These are phyloP conservation scores for Smithornis capensis DNA, from an alignment of 2,113 vertebrate species.

Conservation along the genomic window DNA sequence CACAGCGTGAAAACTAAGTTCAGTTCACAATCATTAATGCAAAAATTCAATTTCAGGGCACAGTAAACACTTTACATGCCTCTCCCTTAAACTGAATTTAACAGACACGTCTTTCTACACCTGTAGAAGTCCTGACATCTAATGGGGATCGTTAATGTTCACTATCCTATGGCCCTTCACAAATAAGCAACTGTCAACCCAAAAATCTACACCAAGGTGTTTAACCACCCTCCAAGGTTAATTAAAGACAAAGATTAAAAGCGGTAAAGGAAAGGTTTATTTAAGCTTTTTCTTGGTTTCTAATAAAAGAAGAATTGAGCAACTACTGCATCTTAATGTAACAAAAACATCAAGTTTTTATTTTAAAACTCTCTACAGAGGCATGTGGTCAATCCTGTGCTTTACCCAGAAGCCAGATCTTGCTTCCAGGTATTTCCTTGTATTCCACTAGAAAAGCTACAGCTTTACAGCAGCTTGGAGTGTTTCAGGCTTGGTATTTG, in stretches of 20 bases:
- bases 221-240: background rate
- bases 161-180: background rate
- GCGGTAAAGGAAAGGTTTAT: background rate
- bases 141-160: background rate
- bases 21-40: background rate
- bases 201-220: background rate
- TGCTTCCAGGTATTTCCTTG: background rate
- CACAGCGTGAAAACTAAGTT: background rate
- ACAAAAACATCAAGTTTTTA: background rate
- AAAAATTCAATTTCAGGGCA: slow-evolving; percentile 1
- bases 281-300: background rate
- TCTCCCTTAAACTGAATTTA: background rate
- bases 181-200: background rate
- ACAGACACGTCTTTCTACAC: background rate
- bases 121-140: background rate
- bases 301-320: background rate
- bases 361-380: background rate
- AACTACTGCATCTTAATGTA: background rate
- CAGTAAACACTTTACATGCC: background rate
- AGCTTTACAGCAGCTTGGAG: background rate
- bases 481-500: background rate
- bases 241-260: background rate
- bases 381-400: background rate
- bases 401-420: background rate
- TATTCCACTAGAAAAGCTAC: background rate